These are phyloP conservation scores for Tolypeutes matacus DNA, from an alignment of 2,797 vertebrate genomes.

Conservation along the genomic window DNA sequence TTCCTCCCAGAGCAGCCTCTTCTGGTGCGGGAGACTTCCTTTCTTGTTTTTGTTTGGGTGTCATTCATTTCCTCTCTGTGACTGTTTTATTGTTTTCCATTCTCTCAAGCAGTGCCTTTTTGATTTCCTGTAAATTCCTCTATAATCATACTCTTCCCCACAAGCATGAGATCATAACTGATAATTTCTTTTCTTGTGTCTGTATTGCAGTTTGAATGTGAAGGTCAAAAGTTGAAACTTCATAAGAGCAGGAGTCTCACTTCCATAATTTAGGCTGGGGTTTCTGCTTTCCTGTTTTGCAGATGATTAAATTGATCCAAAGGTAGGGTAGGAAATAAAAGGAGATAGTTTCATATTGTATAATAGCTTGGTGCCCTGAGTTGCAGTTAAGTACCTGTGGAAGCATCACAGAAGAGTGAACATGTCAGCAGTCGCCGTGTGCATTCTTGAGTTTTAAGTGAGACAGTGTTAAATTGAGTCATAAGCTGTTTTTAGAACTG, in stretches of 20 bases:
- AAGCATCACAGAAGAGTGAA: not conserved
- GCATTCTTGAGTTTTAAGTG: slow-evolving; percentile 60
- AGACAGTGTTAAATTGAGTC: slow-evolving; percentile 68
- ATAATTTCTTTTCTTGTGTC: slow-evolving; percentile 61
- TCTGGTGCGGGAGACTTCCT: not conserved
- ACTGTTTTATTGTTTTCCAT: slow-evolving; percentile 82
- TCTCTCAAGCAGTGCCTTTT: slow-evolving; percentile 75
- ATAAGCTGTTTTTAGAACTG: slow-evolving; percentile 62
- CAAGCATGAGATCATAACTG: slow-evolving; percentile 77
- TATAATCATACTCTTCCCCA: slow-evolving; percentile 73
- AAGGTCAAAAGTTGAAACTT: slow-evolving; percentile 82
- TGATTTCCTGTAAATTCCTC: slow-evolving; percentile 82
- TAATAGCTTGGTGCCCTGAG: not conserved
- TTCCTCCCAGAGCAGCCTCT: not conserved
- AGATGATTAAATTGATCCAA: slow-evolving; percentile 75
- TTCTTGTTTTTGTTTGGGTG: slow-evolving; percentile 36
- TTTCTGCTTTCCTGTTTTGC: slow-evolving; percentile 41
- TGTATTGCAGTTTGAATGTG: slow-evolving; percentile 27
- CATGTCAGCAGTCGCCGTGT: not conserved
- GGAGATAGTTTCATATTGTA: not conserved
- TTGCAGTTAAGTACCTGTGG: not conserved
- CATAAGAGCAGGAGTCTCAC: slow-evolving; percentile 64
- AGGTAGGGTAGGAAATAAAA: slow-evolving; percentile 61
- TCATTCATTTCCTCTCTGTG: slow-evolving; percentile 75
- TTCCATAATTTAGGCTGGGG: slow-evolving; percentile 68